These are phyloP conservation scores for Bucco capensis DNA, from an alignment of 2,113 vertebrate genomes.

Conservation along the genomic window DNA sequence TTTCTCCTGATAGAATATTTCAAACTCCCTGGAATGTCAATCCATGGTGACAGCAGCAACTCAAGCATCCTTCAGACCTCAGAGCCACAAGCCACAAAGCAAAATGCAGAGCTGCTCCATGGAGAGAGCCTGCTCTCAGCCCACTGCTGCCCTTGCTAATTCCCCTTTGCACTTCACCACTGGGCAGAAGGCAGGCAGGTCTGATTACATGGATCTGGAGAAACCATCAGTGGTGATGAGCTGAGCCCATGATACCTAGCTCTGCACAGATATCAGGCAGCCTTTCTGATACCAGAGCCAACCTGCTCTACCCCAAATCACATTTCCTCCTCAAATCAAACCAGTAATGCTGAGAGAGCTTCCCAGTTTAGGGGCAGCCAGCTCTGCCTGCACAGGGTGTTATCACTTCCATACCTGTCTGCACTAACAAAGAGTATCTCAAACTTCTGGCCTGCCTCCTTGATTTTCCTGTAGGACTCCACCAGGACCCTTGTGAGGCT, in stretches of 20 bases:
- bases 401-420: constrained; percentile 81
- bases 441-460: constrained; percentile 93
- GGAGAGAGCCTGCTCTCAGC: background rate
- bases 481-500: constrained; percentile 93
- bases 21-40: background rate
- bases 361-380: background rate
- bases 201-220: no score
- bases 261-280: no score
- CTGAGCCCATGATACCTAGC: no score
- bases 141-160: background rate
- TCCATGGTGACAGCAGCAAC: background rate
- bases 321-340: background rate
- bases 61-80: background rate
- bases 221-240: no score
- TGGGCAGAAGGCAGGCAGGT: background rate
- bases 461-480: constrained; percentile 91
- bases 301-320: background rate
- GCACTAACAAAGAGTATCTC: constrained; percentile 98
- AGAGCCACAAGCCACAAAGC: background rate
- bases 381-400: background rate
- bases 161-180: accelerated
- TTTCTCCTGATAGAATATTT: background rate
- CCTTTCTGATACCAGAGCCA: background rate
- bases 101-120: background rate
- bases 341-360: background rate